Base-by-base conservation (phyloP, 2,797 vertebrate genomes). In the Oryzias sinensis region DNA sequence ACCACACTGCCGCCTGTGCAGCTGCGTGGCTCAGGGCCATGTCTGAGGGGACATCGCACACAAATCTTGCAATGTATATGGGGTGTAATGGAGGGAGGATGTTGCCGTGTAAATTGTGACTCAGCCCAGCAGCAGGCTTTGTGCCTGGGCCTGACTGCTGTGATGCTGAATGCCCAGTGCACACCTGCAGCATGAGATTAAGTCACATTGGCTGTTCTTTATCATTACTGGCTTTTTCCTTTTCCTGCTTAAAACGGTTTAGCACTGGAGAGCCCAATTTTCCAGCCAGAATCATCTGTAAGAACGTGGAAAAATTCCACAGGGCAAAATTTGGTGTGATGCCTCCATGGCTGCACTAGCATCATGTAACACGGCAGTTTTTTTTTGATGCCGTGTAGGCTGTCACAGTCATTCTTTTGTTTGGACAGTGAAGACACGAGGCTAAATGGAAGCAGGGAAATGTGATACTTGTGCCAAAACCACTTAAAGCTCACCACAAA, bases 381-480 rank as follows among this genome's bases (percentile, higher is more conserved):
- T 37, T 4, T 61, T 60, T 65, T 70, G 60, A 80, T 60, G 43
- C 61, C 59, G 50, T 7, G 4, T 16, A 49, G 51, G 43, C 68
- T 69, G 67, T 70, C 29, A 6, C 5, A 69, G 59, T 67, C 65
- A 56, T 68, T 64, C 67, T 55, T 63, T 37, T 80, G 72, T 80
- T 80, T 79, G 56, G 79, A 81, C 76, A 73, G 67, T 46, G 66
- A 72, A 57, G 67, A 74, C 60, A 54, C 47, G 4, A 66, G 65
- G 57, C 82, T 82, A 74, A 82, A 74, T 25, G 57, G 59, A 57
- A 70, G 52, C 65, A 64, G 49, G 43, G 70, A 62, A 82, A 84
- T 59, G 58, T 72, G 64, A 82, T 67, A 62, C 68, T 55, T 27
- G 62, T 72, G 77, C 73, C 68, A 74, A 14, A 56, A 81, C 56